phyloP scores from a whole-genome alignment of 2,113 vertebrate species.

The Drymodes brunneopygia region DNA sequence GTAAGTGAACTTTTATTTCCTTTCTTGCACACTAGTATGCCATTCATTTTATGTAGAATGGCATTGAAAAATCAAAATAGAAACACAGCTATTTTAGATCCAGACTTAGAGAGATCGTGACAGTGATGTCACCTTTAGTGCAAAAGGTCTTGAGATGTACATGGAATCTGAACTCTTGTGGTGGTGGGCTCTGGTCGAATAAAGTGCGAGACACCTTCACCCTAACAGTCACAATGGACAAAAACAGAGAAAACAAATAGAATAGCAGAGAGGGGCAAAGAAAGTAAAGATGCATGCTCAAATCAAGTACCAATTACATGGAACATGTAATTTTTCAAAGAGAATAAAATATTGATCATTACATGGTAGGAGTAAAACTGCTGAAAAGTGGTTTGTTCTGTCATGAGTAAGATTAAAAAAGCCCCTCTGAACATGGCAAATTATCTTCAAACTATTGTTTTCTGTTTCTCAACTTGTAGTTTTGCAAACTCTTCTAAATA shows the following conservation, averaged over 20 bases:
- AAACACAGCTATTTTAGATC: not conserved
- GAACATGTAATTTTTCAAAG: not conserved
- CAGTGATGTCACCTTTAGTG: not conserved
- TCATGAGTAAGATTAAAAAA: not conserved
- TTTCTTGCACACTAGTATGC: not conserved
- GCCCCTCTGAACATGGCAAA: accelerated
- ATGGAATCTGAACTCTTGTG: not conserved
- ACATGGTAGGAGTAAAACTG: not conserved
- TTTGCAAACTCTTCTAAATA: not conserved
- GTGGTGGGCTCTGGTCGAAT: not conserved
- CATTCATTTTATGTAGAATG: not conserved
- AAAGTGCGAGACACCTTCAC: not conserved
- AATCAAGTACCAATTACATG: not conserved
- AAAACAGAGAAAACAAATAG: not conserved
- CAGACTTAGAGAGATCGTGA: not conserved
- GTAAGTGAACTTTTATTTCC: not conserved
- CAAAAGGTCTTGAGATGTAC: not conserved
- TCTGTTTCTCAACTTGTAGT: not conserved
- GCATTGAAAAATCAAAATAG: not conserved
- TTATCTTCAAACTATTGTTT: not conserved
- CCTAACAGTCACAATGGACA: not conserved
- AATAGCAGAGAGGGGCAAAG: not conserved
- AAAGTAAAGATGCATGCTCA: not conserved
- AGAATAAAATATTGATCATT: not conserved
- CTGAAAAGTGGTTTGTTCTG: not conserved